These are phyloP conservation scores for Abrostola triplasia DNA, from an alignment of 2,888 invertebrate genomes.

Conservation along the genomic window DNA sequence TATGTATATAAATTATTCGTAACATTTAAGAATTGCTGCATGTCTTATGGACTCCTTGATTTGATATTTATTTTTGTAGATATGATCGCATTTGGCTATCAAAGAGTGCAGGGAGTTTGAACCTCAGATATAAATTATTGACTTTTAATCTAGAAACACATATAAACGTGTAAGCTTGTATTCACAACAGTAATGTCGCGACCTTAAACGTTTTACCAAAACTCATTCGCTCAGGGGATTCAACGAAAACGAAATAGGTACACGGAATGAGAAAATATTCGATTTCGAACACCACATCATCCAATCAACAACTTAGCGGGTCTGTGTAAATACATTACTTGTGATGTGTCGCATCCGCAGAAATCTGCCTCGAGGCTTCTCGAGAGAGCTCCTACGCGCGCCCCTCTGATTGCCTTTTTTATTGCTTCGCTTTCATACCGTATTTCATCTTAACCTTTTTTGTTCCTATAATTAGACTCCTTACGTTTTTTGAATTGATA, in stretches of 20 bases:
- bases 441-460: conserved; percentile 59
- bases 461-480: conserved; percentile 47
- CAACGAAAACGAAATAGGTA: conserved; percentile 28
- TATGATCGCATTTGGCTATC: too few species aligned
- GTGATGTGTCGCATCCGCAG: conserved; percentile 64
- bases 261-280: conserved; percentile 47
- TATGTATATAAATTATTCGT: too few species aligned
- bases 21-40: too few species aligned
- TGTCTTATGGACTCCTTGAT: too few species aligned
- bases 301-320: conserved; percentile 68
- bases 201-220: conserved; percentile 26
- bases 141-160: conserved; percentile 1
- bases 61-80: too few species aligned
- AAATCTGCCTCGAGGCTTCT: conserved; percentile 57
- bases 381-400: conserved; percentile 35
- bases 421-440: conserved; percentile 64
- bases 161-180: neutral
- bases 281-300: conserved; percentile 61
- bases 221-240: conserved; percentile 24
- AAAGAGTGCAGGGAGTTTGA: too few species aligned
- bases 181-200: neutral
- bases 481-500: conserved; percentile 32
- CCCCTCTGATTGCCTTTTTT: conserved; percentile 73
- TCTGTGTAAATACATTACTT: conserved; percentile 67
- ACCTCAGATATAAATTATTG: neutral